Evolutionary conservation across 2,113 vertebrate species (phyloP).

Genomic region (Stictonetta naevosa): DNA sequence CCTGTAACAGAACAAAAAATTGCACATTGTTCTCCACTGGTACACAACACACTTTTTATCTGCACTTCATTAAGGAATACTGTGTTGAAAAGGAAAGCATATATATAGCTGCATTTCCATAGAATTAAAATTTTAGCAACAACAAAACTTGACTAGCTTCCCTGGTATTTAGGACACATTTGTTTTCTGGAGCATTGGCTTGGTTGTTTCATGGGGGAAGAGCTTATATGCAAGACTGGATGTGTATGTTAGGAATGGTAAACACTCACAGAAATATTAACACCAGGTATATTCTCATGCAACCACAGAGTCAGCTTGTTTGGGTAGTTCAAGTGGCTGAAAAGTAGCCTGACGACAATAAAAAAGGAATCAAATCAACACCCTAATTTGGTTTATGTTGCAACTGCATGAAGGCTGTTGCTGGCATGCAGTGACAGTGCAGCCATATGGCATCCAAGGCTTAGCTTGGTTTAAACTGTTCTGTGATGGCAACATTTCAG

Average conservation of each 20-base stretch:
- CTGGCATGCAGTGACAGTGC: accelerated
- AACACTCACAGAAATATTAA: neutral
- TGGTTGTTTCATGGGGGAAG: neutral
- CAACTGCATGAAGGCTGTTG: neutral
- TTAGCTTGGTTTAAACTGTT: neutral
- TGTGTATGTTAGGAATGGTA: neutral
- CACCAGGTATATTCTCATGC: neutral
- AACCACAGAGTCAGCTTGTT: neutral
- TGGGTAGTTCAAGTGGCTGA: neutral
- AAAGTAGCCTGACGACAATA: neutral
- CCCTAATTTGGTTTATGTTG: neutral
- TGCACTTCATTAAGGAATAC: neutral
- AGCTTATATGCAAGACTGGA: neutral
- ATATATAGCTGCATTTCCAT: neutral
- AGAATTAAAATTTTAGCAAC: neutral
- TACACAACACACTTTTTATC: neutral
- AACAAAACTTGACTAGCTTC: neutral
- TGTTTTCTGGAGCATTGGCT: neutral
- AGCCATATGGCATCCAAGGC: accelerated
- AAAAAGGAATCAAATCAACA: neutral
- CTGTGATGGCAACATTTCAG: neutral
- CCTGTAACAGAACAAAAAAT: neutral
- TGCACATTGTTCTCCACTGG: too few relatives aligned
- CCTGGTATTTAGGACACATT: neutral
- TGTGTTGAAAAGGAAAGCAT: neutral